Evolutionary conservation across 2,888 invertebrate genomes (phyloP), one percentile per base, ranked within the genome.

Genomic region (Idaea straminata): DNA sequence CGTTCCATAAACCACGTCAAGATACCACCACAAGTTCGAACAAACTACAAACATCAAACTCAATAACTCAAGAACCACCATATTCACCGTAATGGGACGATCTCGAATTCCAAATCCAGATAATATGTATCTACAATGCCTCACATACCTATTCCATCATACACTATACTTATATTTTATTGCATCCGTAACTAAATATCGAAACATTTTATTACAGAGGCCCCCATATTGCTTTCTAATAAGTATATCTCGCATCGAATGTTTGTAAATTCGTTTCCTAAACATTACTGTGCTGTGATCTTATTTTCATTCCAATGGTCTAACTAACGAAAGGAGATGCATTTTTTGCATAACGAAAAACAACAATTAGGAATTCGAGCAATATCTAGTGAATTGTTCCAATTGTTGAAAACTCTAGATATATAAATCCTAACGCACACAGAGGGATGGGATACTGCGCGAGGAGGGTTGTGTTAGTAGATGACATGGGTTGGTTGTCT

Each of bases 391-490:
- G 7, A 10, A 47, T 25, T 25, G 25, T 25, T 25, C 25, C 25
- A 25, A 25, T n/a, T n/a, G n/a, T n/a, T n/a, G 25, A 25, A 25
- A 25, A 25, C 25, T 25, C 25, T 25, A 25, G 15, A 4, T 59
- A 61, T 64, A 60, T 38, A 16, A 62, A 64, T 62, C 60, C 65
- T 66, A 69, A 64, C 69, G 67, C 69, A 69, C 69, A 69, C 65
- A 35, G 57, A 58, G 35, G 62, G 47, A 65, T 5, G 61, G 4
- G 34, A 64, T 61, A 61, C 65, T 62, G 67, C 66, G 62, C 59
- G 64, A 60, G 59, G 62, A 66, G 69, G 66, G 67, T 16, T 62
- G 64, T 77, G 86, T 87, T 88, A 88, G 87, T 87, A 73, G 57
- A 64, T 59, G 57, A 68, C 71, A 65, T 71, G 64, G 66, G 64